Base-by-base conservation (phyloP, 1,140 invertebrate genomes). In the Megalonaias nervosa region DNA sequence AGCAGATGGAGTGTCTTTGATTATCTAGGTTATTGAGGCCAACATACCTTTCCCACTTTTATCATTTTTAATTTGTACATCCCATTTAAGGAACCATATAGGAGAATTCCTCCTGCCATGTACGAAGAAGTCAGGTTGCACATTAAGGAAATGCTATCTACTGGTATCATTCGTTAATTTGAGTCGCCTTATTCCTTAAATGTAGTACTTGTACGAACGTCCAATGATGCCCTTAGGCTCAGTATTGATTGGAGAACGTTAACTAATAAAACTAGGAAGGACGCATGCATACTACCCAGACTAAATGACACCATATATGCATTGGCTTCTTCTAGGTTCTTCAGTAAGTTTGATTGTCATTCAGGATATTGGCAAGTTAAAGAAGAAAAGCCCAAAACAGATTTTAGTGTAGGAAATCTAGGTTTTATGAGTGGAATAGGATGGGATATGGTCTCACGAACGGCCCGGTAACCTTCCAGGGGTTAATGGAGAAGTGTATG, bases 211-310 rank as follows among this genome's bases (percentile, higher is more conserved):
- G 0, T 21, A 19, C 55, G 57, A 70, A 70, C 57, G 48, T 57
- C 13, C 23, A 26, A 70, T 23, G 67, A 56, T 9, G 2, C 12
- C n/a, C 48, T 59, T 23, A 17, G 56, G 15, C 2, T 70, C n/a
- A 61, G 70, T 15, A 48, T 71, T 61, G 70, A 71, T n/a, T n/a
- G n/a, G 5, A 15, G 70, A n/a, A 23, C 15, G 61, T 23, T 71
- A 14, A 71, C 59, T 31, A 38, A 60, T 5, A 14, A 17, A 21
- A 69, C 67, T 19, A 9, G 12, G 57, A 69, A 69, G 48, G 67
- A 69, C 57, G 48, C 38, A 56, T 71, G 31, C 23, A 26, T 38
- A 16, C n/a, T 71, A 15, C 70, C 70, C 12, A 12, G 57, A 3
- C 16, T 71, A 60, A 21, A 71, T 6, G 70, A 71, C 26, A 31